Conservation (phyloP, 2,113 vertebrate species). For the Anguilla japonica region DNA sequence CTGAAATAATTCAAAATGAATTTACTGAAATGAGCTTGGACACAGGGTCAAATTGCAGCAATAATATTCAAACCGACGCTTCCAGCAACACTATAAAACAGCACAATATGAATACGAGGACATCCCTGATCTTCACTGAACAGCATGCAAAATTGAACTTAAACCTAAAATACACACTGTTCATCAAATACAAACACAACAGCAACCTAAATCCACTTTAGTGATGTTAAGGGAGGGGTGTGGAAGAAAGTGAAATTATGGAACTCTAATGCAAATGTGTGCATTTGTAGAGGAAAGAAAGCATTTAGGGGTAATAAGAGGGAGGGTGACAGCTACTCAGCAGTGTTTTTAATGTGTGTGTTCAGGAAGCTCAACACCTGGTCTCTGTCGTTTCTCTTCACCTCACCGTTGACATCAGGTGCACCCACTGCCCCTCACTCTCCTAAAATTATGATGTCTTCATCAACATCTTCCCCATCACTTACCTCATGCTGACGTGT, state of each 20-base stretch:
- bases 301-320: conserved; percentile 76
- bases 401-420: conserved; percentile 62
- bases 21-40: background rate
- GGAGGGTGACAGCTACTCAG: conserved; percentile 71
- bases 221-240: background rate
- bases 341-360: conserved; percentile 78
- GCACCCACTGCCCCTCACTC: conserved; percentile 65
- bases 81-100: background rate
- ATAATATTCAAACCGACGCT: background rate
- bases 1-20: background rate
- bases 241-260: conserved; percentile 28
- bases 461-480: conserved; percentile 65
- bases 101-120: no score
- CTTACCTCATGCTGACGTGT: conserved; percentile 50
- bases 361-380: conserved; percentile 90
- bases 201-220: background rate
- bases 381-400: conserved; percentile 65
- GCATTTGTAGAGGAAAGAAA: conserved; percentile 4
- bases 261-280: conserved; percentile 22
- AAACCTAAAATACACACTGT: background rate
- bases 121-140: background rate
- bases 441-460: conserved; percentile 76
- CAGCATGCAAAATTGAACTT: background rate
- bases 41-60: background rate
- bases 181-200: background rate